Percentiles rank a stretch among this genome's conserved stretches.
Conservation (phyloP, 2,888 invertebrate species). For the Chydorus sphaericus region DNA sequence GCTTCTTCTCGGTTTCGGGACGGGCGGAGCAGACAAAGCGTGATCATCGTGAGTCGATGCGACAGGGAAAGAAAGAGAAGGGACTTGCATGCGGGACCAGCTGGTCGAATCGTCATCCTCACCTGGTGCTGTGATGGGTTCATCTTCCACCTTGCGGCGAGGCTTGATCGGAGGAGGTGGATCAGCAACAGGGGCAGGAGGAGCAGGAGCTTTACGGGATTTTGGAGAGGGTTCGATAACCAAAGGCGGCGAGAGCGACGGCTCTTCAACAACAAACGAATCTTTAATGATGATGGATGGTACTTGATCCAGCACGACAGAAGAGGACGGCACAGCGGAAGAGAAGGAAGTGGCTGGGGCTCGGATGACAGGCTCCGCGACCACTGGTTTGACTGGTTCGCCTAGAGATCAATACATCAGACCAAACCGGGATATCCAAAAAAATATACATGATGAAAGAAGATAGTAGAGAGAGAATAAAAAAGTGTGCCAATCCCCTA, state of each 20-base stretch:
- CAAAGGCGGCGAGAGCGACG: slow-evolving; percentile 2
- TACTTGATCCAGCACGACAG: not conserved
- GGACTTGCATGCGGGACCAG: slow-evolving; percentile 4
- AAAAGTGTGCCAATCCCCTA: slow-evolving; percentile 44
- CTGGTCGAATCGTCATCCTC: not conserved
- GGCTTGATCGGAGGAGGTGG: not conserved
- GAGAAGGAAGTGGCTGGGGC: not conserved
- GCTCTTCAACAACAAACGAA: not conserved
- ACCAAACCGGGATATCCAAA: slow-evolving; percentile 9
- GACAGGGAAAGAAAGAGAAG: slow-evolving; percentile 8
- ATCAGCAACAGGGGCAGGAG: not conserved
- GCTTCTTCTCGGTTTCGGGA: not conserved
- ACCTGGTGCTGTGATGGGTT: not conserved
- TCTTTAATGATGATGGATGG: slow-evolving; percentile 13
- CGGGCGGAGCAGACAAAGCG: not conserved
- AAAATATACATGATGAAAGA: no score
- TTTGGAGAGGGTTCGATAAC: not conserved
- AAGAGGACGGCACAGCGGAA: not conserved
- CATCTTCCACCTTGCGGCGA: not conserved
- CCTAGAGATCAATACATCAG: no score
- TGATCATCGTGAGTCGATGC: not conserved
- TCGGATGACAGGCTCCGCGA: not conserved
- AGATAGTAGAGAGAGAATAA: slow-evolving; percentile 16
- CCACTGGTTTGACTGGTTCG: no score
- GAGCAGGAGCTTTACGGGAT: not conserved